phyloP scores from a whole-genome alignment of 2,113 vertebrate species.

The Pachypanchax playfairii region DNA sequence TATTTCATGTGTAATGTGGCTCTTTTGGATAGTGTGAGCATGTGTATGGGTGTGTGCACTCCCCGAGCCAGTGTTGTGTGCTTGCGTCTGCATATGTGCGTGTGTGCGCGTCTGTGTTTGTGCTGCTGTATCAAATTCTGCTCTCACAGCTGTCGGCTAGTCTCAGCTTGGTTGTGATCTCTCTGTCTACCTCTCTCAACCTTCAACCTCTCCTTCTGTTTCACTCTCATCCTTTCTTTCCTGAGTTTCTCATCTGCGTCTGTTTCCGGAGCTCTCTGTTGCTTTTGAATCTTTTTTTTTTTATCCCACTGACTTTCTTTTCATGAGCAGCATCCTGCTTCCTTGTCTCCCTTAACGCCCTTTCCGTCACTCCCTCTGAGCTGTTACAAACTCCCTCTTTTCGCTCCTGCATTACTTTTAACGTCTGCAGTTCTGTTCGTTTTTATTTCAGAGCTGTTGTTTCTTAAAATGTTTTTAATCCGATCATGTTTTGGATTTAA shows the following conservation, averaged over 20 bases:
- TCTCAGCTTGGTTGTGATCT: conserved; percentile 71
- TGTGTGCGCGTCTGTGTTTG: conserved; percentile 54
- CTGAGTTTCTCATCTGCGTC: conserved; percentile 37
- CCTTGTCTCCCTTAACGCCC: conserved; percentile 9
- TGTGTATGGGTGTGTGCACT: conserved; percentile 49
- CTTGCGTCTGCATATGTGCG: conserved; percentile 37
- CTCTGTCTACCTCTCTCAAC: conserved; percentile 75
- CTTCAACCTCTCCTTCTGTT: conserved; percentile 75
- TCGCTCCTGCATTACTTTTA: conserved; percentile 23
- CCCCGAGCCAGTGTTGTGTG: conserved; percentile 20
- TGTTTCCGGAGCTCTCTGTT: conserved; percentile 32
- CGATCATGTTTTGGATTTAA: conserved; percentile 5
- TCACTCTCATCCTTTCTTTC: conserved; percentile 48
- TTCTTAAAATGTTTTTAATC: conserved; percentile 13
- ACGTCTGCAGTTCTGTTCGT: conserved; percentile 20
- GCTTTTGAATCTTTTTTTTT: conserved; percentile 28
- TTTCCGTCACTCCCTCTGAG: conserved; percentile 41
- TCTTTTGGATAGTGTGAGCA: conserved; percentile 74
- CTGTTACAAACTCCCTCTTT: conserved; percentile 7
- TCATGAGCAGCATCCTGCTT: conserved; percentile 25
- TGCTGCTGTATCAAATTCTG: conserved; percentile 81
- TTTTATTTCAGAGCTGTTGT: conserved; percentile 33
- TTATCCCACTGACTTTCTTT: conserved; percentile 7
- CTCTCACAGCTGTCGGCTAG: conserved; percentile 77
- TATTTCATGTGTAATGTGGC: conserved; percentile 82